Evolutionary conservation across 1,140 invertebrate genomes (phyloP).

Genomic region (Meloidogyne floridensis): DNA sequence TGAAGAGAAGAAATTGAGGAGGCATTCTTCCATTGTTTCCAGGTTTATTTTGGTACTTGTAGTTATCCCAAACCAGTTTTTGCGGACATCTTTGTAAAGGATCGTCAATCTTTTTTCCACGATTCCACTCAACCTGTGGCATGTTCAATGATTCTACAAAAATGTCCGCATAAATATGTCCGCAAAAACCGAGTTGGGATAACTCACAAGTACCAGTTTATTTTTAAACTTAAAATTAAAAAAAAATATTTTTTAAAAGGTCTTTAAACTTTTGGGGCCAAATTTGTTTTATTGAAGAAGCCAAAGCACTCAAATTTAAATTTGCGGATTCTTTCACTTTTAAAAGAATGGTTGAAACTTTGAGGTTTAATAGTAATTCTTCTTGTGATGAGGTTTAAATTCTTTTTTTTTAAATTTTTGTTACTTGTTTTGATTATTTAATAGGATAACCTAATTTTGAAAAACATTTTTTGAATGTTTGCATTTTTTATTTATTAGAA

Average conservation of each 20-base stretch:
- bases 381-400: not conserved
- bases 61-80: no score
- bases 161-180: no score
- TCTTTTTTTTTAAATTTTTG: not conserved
- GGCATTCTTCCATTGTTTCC: not conserved
- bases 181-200: no score
- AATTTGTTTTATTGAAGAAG: conserved; percentile 48
- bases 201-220: no score
- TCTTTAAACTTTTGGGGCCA: conserved; percentile 41
- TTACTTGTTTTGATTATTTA: not conserved
- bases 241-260: conserved; percentile 26
- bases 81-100: no score
- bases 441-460: not conserved
- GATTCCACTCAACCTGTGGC: no score
- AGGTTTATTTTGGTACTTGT: not conserved
- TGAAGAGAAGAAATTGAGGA: not conserved
- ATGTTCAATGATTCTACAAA: no score
- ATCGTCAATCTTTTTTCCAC: no score
- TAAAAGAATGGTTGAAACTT: conserved; percentile 23
- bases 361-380: conserved; percentile 6
- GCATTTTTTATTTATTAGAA: not conserved
- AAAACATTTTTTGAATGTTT: not conserved
- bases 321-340: conserved; percentile 48
- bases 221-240: not conserved
- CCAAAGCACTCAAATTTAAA: conserved; percentile 52